A percentile compares a stretch with the other conserved stretches of the same genome.
phyloP scores from a whole-genome alignment of 2,888 invertebrate genomes.

The Toxonevra muliebris region DNA sequence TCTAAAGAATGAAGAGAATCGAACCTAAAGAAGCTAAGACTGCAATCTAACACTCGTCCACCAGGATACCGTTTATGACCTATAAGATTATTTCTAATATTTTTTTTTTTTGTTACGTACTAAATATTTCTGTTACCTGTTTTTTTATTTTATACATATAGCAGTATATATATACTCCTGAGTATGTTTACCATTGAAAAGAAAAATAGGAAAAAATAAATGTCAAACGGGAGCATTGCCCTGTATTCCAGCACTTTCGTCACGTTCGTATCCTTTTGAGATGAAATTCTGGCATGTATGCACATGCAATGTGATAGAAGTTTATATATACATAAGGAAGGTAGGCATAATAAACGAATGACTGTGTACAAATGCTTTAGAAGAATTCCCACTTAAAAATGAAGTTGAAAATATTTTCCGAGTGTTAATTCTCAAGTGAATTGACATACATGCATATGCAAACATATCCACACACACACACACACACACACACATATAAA shows the following conservation, averaged over 20 bases:
- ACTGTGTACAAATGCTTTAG: constrained; percentile 21
- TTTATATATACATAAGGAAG: no score
- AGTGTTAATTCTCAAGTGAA: constrained; percentile 44
- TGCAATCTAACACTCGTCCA: background rate
- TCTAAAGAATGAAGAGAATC: background rate
- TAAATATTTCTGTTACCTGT: no score
- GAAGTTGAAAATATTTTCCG: constrained; percentile 24
- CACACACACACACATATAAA: constrained; percentile 29
- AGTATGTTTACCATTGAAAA: no score
- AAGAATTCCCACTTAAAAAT: constrained; percentile 32
- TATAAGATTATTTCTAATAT: no score
- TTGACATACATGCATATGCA: constrained; percentile 47
- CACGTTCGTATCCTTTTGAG: constrained; percentile 26
- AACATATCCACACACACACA: constrained; percentile 12
- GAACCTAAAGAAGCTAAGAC: no score
- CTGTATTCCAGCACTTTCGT: constrained; percentile 22
- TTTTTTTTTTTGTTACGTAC: no score
- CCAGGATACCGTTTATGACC: no score
- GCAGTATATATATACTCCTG: no score
- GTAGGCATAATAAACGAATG: background rate
- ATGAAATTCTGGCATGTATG: constrained; percentile 11
- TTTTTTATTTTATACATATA: no score
- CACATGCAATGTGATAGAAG: no score
- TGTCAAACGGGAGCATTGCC: constrained; percentile 28
- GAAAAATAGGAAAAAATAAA: constrained; percentile 10